phyloP scores from a whole-genome alignment of 2,888 invertebrate species.

The Eupeodes luniger region DNA sequence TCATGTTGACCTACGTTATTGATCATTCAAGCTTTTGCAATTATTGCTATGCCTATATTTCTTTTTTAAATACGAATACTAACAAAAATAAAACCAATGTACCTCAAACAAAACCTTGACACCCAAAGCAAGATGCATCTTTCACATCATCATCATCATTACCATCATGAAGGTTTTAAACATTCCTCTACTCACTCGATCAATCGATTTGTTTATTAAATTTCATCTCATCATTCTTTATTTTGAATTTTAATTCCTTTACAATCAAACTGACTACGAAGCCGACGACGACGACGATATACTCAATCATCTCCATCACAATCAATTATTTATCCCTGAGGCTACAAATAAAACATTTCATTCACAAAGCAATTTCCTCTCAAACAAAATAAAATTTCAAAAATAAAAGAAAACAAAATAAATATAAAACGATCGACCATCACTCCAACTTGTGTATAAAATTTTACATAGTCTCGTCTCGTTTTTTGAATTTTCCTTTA shows the following conservation, averaged over 20 bases:
- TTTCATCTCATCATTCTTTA: constrained; percentile 46
- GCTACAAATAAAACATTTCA: constrained; percentile 65
- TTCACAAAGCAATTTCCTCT: constrained; percentile 61
- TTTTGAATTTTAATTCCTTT: constrained; percentile 56
- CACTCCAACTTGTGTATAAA: constrained; percentile 27
- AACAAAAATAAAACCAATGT: background rate
- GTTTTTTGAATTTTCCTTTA: constrained; percentile 24
- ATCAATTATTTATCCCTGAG: constrained; percentile 65
- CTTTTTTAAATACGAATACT: background rate
- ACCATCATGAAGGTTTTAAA: background rate
- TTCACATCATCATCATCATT: background rate
- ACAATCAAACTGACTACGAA: constrained; percentile 26
- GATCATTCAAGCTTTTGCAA: no score
- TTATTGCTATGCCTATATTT: background rate
- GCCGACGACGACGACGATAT: constrained; percentile 33
- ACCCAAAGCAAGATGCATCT: background rate
- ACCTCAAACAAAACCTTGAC: constrained; percentile 31
- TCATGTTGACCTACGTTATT: no score
- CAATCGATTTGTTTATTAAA: constrained; percentile 39
- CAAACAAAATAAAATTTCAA: background rate
- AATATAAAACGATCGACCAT: constrained; percentile 22
- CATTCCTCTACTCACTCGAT: constrained; percentile 3
- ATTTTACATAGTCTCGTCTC: background rate
- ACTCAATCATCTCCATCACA: constrained; percentile 69
- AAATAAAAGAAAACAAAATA: background rate